Percentiles rank a stretch among this genome's conserved stretches.
Conservation (phyloP, 1,140 invertebrate species). For the Phenacoccus solenopsis region DNA sequence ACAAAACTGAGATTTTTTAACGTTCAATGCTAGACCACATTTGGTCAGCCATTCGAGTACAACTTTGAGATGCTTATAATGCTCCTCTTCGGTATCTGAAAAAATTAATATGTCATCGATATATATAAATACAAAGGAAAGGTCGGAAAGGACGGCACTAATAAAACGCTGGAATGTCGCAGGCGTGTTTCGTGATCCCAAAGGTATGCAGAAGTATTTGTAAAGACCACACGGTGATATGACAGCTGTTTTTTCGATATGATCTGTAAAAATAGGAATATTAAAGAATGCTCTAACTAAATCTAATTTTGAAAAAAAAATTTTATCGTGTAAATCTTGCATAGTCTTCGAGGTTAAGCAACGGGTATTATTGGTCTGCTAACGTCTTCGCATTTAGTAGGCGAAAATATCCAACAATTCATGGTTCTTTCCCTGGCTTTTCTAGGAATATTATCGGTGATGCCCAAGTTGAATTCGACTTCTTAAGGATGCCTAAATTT, state of each 20-base stretch:
- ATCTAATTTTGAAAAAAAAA: conserved; percentile 36
- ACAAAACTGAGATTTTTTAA: not conserved
- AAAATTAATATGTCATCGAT: conserved; percentile 5
- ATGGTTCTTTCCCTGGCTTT: too few species aligned
- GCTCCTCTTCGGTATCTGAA: not conserved
- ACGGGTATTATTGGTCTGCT: too few species aligned
- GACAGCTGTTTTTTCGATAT: conserved; percentile 38
- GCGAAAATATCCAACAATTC: too few species aligned
- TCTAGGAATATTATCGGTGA: too few species aligned
- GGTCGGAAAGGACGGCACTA: not conserved
- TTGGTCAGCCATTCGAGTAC: not conserved
- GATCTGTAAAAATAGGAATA: conserved; percentile 32
- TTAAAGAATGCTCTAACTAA: conserved; percentile 38
- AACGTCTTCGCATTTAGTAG: too few species aligned
- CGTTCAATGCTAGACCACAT: conserved; percentile 4
- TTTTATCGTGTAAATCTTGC: too few species aligned
- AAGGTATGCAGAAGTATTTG: conserved; percentile 34
- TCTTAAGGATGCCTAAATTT: too few species aligned
- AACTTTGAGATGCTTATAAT: not conserved
- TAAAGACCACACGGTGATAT: conserved; percentile 30
- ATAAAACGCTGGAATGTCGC: conserved; percentile 34
- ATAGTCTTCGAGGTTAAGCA: too few species aligned
- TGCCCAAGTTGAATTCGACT: too few species aligned
- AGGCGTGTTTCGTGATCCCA: conserved; percentile 34
- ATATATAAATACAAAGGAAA: not conserved